Base-by-base conservation (phyloP, 2,888 invertebrate genomes). In the Cheilosia soror region DNA sequence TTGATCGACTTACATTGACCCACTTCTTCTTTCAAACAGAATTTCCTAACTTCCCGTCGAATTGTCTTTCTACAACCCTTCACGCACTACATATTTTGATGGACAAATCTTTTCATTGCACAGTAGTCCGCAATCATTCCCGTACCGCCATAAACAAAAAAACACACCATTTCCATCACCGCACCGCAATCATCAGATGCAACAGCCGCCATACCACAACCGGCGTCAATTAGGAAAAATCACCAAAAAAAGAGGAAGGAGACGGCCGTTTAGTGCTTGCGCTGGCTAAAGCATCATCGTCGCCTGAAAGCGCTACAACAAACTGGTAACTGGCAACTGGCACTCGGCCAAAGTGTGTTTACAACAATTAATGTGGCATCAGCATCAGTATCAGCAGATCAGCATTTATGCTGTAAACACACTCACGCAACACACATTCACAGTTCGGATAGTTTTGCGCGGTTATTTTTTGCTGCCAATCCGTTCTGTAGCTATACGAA, bases 351-450 rank as follows among this genome's bases (percentile, higher is more conserved):
- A 78, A 69, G 7, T 78, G 40, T 83, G 68, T 69, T 83, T 73
- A 78, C 73, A 78, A 63, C 68, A 57, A 83, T 73, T 73, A 83
- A 78, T 73, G 68, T 51, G 66, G 78, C 77, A 72, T 72, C 76
- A 76, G 71, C 57, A 57, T 71, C 47, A 71, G 47, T 31, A 57
- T 31, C 44, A 63, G 40, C 71, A 49, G 13, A 53, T 66, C 51
- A 60, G 57, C 66, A 58, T 20, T 20, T 58, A 51, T 47, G 63
- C 2, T 37, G 72, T 51, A 72, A 40, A 60, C 51, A 80, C 55
- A 42, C 31, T 25, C 20, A 25, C 40, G 33, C 42, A 72, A 15
- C 15, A 20, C 55, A 40, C 44, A 55, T 11, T 11, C 42, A 55
- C 42, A 55, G 40, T 11, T 11, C 44, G 44, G 20, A 31, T 57